phyloP scores from a whole-genome alignment of 2,797 vertebrate genomes.

The Momotus momota region DNA sequence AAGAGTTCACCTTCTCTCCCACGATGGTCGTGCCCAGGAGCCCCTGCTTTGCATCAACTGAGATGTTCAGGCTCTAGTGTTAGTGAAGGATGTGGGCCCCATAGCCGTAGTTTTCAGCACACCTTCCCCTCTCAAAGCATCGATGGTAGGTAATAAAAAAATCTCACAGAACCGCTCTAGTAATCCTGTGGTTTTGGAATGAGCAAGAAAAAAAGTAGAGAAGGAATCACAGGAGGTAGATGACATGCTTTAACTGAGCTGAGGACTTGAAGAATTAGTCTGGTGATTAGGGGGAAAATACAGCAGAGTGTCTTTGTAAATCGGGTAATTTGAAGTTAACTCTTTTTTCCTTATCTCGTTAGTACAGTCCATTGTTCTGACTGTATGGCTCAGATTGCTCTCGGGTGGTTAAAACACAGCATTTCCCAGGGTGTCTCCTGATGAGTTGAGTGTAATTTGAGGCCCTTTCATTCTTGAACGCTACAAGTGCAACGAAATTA shows the following conservation, averaged over 20 bases:
- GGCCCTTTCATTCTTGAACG: not conserved
- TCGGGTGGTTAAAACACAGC: not conserved
- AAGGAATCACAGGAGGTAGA: not conserved
- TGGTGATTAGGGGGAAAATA: not conserved
- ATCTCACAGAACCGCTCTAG: not conserved
- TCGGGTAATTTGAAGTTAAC: constrained; percentile 30
- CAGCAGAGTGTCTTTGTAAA: not conserved
- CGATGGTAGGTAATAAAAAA: not conserved
- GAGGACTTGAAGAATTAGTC: not conserved
- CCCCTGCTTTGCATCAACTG: not conserved
- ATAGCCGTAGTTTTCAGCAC: not conserved
- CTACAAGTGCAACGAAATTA: not conserved
- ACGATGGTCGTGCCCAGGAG: not conserved
- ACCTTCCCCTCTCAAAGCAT: not conserved
- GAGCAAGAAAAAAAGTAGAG: not conserved
- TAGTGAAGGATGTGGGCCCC: not conserved
- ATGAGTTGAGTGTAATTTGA: not conserved
- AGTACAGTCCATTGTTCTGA: not conserved
- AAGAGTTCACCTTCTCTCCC: not conserved
- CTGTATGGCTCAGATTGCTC: not conserved
- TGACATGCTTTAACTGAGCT: not conserved
- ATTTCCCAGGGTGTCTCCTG: not conserved
- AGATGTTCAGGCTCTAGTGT: no score
- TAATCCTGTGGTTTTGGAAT: not conserved
- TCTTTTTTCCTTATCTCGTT: not conserved